A percentile compares a stretch with the other conserved stretches of the same genome.
phyloP scores from a whole-genome alignment of 2,888 invertebrate genomes.

The Eurytoma adleriae region DNA sequence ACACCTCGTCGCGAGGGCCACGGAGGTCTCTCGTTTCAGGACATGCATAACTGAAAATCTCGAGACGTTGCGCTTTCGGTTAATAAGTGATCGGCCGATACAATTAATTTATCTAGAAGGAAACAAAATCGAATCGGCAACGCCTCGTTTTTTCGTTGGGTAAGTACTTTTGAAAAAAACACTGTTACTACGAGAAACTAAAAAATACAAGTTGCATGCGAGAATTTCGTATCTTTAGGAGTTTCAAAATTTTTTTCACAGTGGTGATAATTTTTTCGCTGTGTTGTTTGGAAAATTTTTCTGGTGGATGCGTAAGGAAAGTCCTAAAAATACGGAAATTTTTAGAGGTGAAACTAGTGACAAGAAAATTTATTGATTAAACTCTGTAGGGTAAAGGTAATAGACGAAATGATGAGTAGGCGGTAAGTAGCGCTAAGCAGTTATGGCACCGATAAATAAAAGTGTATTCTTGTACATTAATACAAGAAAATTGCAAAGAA shows the following conservation, averaged over 20 bases:
- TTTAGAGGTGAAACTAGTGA: neutral
- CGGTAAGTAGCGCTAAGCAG: conserved; percentile 42
- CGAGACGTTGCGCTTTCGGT: conserved; percentile 14
- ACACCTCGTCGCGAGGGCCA: neutral
- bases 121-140: neutral
- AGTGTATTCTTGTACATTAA: neutral
- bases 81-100: conserved; percentile 2
- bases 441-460: conserved; percentile 31
- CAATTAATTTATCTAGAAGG: neutral
- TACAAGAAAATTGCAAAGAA: conserved; percentile 10
- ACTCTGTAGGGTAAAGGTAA: conserved; percentile 3
- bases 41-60: conserved; percentile 39
- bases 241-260: neutral
- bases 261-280: neutral
- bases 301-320: neutral
- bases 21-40: neutral
- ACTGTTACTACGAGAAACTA: neutral
- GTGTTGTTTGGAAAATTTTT: neutral
- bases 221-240: conserved; percentile 16
- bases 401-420: conserved; percentile 3
- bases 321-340: conserved; percentile 11
- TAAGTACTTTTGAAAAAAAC: neutral
- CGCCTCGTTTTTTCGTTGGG: neutral
- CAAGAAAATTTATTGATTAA: neutral
- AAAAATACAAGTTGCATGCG: conserved; percentile 9